Evolutionary conservation across 2,113 vertebrate species (phyloP).

Genomic region (Montifringilla adamsi): DNA sequence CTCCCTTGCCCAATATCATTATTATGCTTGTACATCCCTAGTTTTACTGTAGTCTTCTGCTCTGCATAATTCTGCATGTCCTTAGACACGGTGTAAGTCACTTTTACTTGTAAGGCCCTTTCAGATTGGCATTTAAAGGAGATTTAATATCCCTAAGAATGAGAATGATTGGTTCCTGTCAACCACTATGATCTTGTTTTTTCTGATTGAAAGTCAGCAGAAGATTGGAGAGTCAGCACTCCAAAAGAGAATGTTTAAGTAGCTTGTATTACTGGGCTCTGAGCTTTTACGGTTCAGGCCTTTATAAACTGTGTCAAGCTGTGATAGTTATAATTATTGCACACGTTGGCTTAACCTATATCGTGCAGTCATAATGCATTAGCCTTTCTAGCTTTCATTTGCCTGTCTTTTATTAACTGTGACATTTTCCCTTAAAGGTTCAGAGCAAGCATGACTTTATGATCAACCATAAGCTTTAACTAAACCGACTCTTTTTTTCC

Average conservation of each 20-base stretch:
- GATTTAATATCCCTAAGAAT: background rate
- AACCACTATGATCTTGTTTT: background rate
- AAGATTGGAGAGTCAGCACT: background rate
- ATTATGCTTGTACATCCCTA: background rate
- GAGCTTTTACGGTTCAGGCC: background rate
- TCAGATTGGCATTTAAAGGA: background rate
- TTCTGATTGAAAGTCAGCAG: background rate
- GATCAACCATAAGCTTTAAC: slow-evolving; percentile 20
- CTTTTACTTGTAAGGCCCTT: background rate
- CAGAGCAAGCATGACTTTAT: slow-evolving; percentile 46
- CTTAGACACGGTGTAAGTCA: background rate
- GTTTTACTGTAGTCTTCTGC: background rate
- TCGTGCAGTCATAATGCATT: slow-evolving; percentile 21
- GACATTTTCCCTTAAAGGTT: slow-evolving; percentile 64
- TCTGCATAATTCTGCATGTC: background rate
- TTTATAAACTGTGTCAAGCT: slow-evolving; percentile 43
- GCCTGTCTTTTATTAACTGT: slow-evolving; percentile 48
- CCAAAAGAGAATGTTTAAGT: background rate
- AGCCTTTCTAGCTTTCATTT: slow-evolving; percentile 17
- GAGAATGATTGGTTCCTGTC: background rate
- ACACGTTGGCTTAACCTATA: slow-evolving; percentile 16
- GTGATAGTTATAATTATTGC: slow-evolving; percentile 44
- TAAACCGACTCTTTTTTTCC: background rate
- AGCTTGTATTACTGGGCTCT: background rate
- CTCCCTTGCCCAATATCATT: background rate